Conservation (phyloP, 2,113 vertebrate genomes). For the Xenopus borealis region DNA sequence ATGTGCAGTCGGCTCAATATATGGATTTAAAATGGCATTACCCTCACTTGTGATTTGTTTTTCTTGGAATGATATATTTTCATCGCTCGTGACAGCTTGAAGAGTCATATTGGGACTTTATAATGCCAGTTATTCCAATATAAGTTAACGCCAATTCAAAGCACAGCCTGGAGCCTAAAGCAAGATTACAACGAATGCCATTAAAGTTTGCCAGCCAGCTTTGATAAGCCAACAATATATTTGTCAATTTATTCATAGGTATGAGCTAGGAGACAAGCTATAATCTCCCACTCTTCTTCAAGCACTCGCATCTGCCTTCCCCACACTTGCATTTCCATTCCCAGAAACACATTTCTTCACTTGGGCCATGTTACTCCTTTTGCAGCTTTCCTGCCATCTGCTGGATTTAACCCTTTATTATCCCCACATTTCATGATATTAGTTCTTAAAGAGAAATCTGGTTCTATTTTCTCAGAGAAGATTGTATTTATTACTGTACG, state of each 20-base stretch:
- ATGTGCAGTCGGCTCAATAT: neutral
- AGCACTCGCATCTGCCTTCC: conserved; percentile 20
- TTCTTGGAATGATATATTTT: conserved; percentile 35
- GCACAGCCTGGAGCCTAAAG: conserved; percentile 32
- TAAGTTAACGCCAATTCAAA: conserved; percentile 39
- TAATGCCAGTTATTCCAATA: conserved; percentile 34
- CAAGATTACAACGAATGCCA: conserved; percentile 34
- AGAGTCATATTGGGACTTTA: conserved; percentile 10
- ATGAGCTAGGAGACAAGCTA: conserved; percentile 24
- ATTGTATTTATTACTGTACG: conserved; percentile 1
- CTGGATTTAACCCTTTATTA: conserved; percentile 15
- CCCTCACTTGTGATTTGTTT: conserved; percentile 25
- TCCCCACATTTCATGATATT: neutral
- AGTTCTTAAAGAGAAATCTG: neutral
- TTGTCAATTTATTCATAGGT: conserved; percentile 46
- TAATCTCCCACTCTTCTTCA: conserved; percentile 26
- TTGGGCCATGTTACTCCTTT: conserved; percentile 20
- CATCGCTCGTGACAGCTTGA: conserved; percentile 32
- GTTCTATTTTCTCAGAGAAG: conserved; percentile 11
- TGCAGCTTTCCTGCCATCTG: conserved; percentile 20
- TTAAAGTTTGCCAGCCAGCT: conserved; percentile 36
- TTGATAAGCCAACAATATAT: conserved; percentile 39
- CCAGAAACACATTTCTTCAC: conserved; percentile 27
- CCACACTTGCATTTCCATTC: conserved; percentile 23
- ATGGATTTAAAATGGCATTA: conserved; percentile 16